Evolutionary conservation across 2,113 vertebrate species (phyloP), one percentile per base, ranked within the genome.

Genomic region (Bujurquina vittata): DNA sequence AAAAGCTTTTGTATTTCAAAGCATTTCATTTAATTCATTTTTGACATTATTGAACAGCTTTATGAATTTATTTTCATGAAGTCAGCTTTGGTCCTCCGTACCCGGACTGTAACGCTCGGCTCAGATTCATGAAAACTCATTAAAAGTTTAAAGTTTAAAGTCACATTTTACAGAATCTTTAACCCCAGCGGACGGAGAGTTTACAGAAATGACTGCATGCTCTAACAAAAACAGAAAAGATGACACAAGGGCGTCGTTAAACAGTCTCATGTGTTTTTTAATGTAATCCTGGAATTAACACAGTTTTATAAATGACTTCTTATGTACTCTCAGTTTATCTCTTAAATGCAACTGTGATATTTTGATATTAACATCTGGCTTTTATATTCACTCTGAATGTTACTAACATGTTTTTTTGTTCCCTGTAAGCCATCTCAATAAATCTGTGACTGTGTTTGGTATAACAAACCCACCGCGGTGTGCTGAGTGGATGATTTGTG

Each of bases 381-480:
- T 22, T 40, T 37, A 20, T 78, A 10, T 55, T 57, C 74, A 22
- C 65, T 61, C 12, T 69, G 40, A 56, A 59, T 5, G 10, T 84
- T 46, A 9, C 40, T 60, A n/a, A 80, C 0, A 10, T 52, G 26
- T 46, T 40, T 33, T 31, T 56, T 22, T 22, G 14, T 37, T 23
- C 20, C 15, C 33, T 23, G 52, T 75, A 12, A 65, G 40, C 35
- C 17, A 15, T 65, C 62, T 76, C 60, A 80, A 75, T 83, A 79
- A 87, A 84, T n/a, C 6, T 22, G 9, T 61, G 22, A 3, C 22
- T 10, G 23, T 6, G 75, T 79, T 75, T 69, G 31, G n/a, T 23
- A 37, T 0, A 49, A 79, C 1, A 22, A 83, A 43, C 17, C 46
- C 46, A 4, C 7, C 4, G 23, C 0, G 1, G 23, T 52, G 43